phyloP scores from a whole-genome alignment of 2,113 vertebrate species.

The Oostethus manadensis region DNA sequence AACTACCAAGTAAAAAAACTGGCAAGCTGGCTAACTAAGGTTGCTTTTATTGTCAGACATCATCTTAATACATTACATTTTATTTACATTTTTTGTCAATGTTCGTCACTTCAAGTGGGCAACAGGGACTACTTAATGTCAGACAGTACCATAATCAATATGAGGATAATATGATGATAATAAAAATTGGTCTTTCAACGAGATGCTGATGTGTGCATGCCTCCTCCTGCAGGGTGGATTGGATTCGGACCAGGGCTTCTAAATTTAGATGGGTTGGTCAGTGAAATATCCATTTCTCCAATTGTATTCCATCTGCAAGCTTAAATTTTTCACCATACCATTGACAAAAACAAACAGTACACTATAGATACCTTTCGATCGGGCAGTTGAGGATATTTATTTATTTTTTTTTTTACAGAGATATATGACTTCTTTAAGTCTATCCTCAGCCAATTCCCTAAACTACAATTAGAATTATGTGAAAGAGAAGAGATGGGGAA shows the following conservation, averaged over 20 bases:
- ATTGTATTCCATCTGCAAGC: conserved; percentile 12
- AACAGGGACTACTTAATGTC: no score
- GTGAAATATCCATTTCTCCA: not conserved
- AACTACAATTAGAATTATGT: conserved; percentile 17
- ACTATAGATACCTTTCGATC: not conserved
- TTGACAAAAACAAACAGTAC: not conserved
- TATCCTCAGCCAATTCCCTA: conserved; percentile 4
- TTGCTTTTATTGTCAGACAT: no score
- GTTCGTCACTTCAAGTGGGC: no score
- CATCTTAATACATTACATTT: no score
- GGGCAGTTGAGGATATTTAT: not conserved
- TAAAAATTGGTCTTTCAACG: conserved; percentile 39
- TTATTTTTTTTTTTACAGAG: conserved; percentile 14
- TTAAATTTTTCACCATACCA: conserved; percentile 5
- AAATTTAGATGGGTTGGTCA: conserved; percentile 13
- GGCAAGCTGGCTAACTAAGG: no score
- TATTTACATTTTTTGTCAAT: no score
- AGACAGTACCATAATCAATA: no score
- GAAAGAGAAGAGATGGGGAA: conserved; percentile 3
- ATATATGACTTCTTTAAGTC: conserved; percentile 11
- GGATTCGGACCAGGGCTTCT: conserved; percentile 19
- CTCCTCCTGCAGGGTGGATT: not conserved
- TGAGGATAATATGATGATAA: no score
- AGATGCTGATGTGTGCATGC: conserved; percentile 14
- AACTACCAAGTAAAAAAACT: no score